Evolutionary conservation across 2,888 invertebrate species (phyloP).

Genomic region (Argynnis bischoffii): DNA sequence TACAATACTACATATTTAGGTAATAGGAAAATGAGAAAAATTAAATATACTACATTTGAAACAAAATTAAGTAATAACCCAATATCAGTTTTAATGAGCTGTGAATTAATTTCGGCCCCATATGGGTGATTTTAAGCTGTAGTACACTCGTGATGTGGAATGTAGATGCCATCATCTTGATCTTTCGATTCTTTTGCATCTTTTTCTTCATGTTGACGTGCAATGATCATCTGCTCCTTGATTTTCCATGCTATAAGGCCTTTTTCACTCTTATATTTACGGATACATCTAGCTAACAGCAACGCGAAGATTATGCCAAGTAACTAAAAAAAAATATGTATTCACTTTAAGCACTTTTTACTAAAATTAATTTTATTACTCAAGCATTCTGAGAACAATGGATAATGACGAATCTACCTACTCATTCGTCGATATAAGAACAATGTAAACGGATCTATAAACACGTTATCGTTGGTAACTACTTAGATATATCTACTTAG

Average conservation of each 20-base stretch:
- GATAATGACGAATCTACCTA: too few species aligned
- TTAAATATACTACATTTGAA: too few species aligned
- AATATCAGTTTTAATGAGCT: background rate
- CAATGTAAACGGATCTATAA: too few species aligned
- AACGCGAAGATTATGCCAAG: conserved; percentile 94
- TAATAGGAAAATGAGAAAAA: too few species aligned
- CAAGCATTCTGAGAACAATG: too few species aligned
- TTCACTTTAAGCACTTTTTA: too few species aligned
- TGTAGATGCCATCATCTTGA: conserved; percentile 48
- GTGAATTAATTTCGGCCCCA: background rate
- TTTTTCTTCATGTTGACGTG: conserved; percentile 51
- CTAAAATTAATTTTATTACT: too few species aligned
- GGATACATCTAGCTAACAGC: conserved; percentile 92
- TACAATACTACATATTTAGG: too few species aligned
- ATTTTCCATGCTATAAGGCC: conserved; percentile 86
- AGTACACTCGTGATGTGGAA: conserved; percentile 52
- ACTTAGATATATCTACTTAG: too few species aligned
- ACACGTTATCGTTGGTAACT: too few species aligned
- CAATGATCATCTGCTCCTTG: conserved; percentile 78
- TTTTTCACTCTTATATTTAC: conserved; percentile 87
- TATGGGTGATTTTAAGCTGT: conserved; percentile 43
- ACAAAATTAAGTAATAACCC: too few species aligned
- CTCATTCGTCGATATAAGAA: too few species aligned
- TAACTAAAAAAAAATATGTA: conserved; percentile 76
- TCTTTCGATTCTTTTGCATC: conserved; percentile 40